phyloP scores from a whole-genome alignment of 2,888 invertebrate genomes.

The Chymomyza procnemis region DNA sequence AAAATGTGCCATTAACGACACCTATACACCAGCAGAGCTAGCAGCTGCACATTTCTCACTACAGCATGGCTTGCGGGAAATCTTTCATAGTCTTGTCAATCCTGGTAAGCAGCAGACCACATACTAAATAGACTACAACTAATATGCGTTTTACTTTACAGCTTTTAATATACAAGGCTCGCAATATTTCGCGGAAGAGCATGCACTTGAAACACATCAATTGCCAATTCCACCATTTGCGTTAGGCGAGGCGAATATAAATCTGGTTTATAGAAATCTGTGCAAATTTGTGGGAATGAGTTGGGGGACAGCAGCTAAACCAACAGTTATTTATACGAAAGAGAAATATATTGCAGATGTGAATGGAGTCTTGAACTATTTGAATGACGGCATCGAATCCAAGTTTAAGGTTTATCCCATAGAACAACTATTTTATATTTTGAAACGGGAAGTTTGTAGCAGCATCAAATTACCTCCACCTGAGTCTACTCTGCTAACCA shows the following conservation, averaged over 20 bases:
- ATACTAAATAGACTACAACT: background rate
- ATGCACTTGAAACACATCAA: slow-evolving; percentile 17
- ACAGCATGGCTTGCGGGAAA: slow-evolving; percentile 12
- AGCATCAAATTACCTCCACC: slow-evolving; percentile 11
- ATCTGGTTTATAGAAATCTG: slow-evolving; percentile 17
- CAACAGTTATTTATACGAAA: slow-evolving; percentile 30
- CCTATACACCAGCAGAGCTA: slow-evolving; percentile 28
- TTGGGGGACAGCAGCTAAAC: background rate
- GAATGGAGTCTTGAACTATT: slow-evolving; percentile 9
- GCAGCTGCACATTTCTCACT: slow-evolving; percentile 23
- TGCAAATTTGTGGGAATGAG: background rate
- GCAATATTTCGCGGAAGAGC: slow-evolving; percentile 2
- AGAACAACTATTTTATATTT: slow-evolving; percentile 26
- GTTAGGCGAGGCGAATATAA: slow-evolving; percentile 18
- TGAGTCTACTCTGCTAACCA: slow-evolving; percentile 1
- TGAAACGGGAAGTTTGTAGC: slow-evolving; percentile 25
- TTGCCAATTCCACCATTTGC: slow-evolving; percentile 31
- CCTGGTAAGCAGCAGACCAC: slow-evolving; percentile 22
- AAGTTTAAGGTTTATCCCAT: slow-evolving; percentile 28
- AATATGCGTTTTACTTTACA: slow-evolving; percentile 5
- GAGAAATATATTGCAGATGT: slow-evolving; percentile 7
- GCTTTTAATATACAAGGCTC: slow-evolving; percentile 9
- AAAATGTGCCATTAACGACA: background rate
- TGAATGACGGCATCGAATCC: slow-evolving; percentile 8
- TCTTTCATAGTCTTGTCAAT: slow-evolving; percentile 30